Conservation (phyloP, 2,888 invertebrate genomes). For the Pilophorus perplexus region DNA sequence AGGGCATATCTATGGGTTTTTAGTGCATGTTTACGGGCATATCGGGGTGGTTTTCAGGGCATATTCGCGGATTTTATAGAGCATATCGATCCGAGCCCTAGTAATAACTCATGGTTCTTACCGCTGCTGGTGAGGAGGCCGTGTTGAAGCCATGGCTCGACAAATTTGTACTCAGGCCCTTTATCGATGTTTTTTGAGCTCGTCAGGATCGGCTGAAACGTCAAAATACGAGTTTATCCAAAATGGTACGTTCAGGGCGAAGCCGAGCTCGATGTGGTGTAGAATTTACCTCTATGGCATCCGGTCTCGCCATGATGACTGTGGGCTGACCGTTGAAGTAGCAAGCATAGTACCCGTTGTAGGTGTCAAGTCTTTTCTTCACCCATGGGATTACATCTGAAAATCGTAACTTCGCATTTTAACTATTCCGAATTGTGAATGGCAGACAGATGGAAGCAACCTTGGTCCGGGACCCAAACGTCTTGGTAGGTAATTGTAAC, state of each 20-base stretch:
- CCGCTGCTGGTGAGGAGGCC: slow-evolving; percentile 36
- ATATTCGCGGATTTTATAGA: too few species aligned
- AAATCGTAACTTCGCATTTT: too few species aligned
- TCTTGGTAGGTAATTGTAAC: too few species aligned
- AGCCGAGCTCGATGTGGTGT: not conserved
- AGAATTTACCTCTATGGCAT: not conserved
- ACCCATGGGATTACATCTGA: slow-evolving; percentile 7
- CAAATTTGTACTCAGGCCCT: slow-evolving; percentile 18
- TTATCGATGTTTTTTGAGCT: slow-evolving; percentile 31
- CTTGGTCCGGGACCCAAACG: too few species aligned
- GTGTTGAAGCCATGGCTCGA: slow-evolving; percentile 10
- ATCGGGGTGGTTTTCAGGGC: too few species aligned
- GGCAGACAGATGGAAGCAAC: too few species aligned
- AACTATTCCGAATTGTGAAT: too few species aligned
- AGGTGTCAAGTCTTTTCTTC: not conserved
- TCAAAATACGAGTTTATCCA: not conserved
- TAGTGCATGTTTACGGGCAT: too few species aligned
- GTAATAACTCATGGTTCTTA: too few species aligned
- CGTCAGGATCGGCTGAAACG: slow-evolving; percentile 17
- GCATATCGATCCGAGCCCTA: too few species aligned
- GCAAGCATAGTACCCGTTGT: not conserved
- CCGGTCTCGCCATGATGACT: not conserved
- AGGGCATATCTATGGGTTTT: too few species aligned
- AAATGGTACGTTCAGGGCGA: not conserved
- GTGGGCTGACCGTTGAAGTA: slow-evolving; percentile 2